A percentile compares a stretch with the other conserved stretches of the same genome.
Evolutionary conservation across 2,888 invertebrate genomes (phyloP).

Genomic region (Diachrysia chrysitis): DNA sequence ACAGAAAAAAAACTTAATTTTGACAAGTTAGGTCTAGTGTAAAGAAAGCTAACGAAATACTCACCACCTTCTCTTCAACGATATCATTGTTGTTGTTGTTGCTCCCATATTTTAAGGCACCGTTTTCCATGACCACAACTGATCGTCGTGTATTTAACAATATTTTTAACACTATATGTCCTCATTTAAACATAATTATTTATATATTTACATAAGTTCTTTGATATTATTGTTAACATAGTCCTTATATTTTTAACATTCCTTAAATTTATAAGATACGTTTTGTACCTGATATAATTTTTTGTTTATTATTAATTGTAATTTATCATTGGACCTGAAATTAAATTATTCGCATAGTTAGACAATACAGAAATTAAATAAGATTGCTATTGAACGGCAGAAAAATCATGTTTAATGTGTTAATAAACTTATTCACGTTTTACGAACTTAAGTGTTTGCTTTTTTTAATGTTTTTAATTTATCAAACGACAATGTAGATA

Average conservation of each 20-base stretch:
- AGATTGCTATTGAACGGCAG: neutral
- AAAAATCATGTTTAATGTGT: neutral
- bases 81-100: constrained; percentile 88
- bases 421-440: neutral
- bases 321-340: constrained; percentile 46
- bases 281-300: constrained; percentile 46
- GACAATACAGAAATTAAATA: neutral
- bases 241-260: constrained; percentile 48
- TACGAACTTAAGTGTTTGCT: neutral
- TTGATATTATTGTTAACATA: constrained; percentile 52
- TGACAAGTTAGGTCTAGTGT: constrained; percentile 12
- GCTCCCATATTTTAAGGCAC: constrained; percentile 90
- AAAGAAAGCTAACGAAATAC: constrained; percentile 61
- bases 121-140: constrained; percentile 89
- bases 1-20: neutral
- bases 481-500: constrained; percentile 24
- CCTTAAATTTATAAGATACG: constrained; percentile 28
- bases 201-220: constrained; percentile 52
- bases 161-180: constrained; percentile 70
- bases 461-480: constrained; percentile 20
- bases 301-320: constrained; percentile 33
- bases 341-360: neutral
- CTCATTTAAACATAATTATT: constrained; percentile 65
- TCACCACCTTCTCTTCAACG: constrained; percentile 87
- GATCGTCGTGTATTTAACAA: constrained; percentile 79